Percentiles rank a stretch among this genome's conserved stretches.
Conservation (phyloP, 2,888 invertebrate species). For the Patella caerulea region DNA sequence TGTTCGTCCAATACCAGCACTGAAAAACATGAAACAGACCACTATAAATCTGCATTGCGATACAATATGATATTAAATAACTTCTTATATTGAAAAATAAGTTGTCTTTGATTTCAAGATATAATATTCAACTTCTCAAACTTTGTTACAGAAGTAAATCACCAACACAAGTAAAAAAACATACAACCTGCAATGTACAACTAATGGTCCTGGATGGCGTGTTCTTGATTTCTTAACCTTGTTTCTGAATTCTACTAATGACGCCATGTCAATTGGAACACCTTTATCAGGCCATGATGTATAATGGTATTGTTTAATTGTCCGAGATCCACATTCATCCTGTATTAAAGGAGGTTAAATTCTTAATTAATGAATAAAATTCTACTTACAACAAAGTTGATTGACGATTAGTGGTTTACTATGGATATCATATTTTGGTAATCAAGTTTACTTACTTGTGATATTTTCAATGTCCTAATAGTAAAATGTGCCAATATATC, state of each 20-base stretch:
- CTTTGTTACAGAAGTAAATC: too few species aligned
- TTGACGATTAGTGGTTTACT: too few species aligned
- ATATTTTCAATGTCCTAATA: constrained; percentile 45
- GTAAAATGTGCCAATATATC: constrained; percentile 52
- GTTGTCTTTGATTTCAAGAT: too few species aligned
- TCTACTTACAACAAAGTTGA: too few species aligned
- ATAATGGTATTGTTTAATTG: constrained; percentile 60
- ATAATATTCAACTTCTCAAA: too few species aligned
- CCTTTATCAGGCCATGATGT: constrained; percentile 67
- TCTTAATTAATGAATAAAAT: background rate
- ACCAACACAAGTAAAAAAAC: too few species aligned
- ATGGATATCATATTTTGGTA: background rate
- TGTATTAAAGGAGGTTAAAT: background rate
- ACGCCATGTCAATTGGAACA: constrained; percentile 48
- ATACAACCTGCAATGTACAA: constrained; percentile 48
- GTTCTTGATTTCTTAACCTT: constrained; percentile 47
- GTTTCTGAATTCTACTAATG: constrained; percentile 55
- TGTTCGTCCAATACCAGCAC: too few species aligned
- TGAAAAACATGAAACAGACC: too few species aligned
- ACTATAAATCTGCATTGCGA: too few species aligned
- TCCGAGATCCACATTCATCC: constrained; percentile 11
- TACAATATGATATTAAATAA: too few species aligned
- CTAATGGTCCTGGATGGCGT: constrained; percentile 32
- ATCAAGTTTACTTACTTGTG: constrained; percentile 30
- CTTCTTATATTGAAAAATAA: too few species aligned